Conservation (phyloP, 2,888 invertebrate genomes). For the Phengaris alcon region DNA sequence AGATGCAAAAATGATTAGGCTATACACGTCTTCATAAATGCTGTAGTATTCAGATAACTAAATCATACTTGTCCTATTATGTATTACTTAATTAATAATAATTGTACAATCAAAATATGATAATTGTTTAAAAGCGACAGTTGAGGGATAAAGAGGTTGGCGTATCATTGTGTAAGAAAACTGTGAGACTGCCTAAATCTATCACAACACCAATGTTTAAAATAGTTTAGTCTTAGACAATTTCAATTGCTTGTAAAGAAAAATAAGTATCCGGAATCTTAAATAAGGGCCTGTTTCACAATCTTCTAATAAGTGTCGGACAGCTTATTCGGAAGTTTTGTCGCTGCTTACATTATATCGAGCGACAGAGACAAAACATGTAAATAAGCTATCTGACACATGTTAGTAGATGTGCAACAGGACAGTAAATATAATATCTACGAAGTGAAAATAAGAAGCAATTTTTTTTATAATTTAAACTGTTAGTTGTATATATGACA, state of each 20-base stretch:
- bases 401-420: too few species aligned
- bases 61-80: not conserved
- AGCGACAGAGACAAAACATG: too few species aligned
- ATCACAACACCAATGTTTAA: not conserved
- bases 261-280: not conserved
- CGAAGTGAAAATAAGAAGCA: too few species aligned
- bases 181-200: not conserved
- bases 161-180: not conserved
- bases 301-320: too few species aligned
- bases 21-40: not conserved
- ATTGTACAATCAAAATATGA: not conserved
- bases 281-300: too few species aligned
- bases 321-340: too few species aligned
- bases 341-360: not conserved
- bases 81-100: not conserved
- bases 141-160: not conserved
- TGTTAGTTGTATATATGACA: too few species aligned
- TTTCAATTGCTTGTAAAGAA: not conserved
- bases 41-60: not conserved
- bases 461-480: too few species aligned
- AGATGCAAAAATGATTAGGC: slow-evolving; percentile 1
- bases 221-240: not conserved
- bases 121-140: not conserved
- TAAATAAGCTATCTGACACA: too few species aligned
- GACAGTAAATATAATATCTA: too few species aligned